Conservation (phyloP, 1,140 invertebrate species). For the Nasonia longicornis region DNA sequence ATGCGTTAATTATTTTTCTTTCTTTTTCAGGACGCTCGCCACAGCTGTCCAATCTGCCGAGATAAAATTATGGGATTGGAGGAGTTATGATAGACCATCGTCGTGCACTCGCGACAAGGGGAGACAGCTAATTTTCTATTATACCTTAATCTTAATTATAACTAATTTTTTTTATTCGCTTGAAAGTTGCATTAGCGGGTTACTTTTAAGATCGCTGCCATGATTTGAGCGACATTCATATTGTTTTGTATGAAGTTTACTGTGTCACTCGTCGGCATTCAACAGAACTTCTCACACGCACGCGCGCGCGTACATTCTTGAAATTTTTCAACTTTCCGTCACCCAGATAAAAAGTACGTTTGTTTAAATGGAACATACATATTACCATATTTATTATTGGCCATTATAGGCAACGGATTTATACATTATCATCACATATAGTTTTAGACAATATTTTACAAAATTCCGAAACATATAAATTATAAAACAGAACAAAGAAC, state of each 20-base stretch:
- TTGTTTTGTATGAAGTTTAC: background rate
- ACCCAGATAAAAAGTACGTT: too few relatives aligned
- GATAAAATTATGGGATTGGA: constrained; percentile 13
- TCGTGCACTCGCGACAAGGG: background rate
- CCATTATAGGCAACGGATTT: too few relatives aligned
- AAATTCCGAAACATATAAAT: too few relatives aligned
- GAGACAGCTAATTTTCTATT: background rate
- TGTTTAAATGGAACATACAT: too few relatives aligned
- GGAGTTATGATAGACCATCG: constrained; percentile 18
- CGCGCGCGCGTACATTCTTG: too few relatives aligned
- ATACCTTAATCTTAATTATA: background rate
- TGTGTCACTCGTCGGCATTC: too few relatives aligned
- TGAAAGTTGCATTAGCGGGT: background rate
- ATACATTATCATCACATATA: too few relatives aligned
- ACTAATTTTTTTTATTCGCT: background rate
- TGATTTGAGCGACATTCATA: background rate
- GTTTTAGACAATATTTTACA: too few relatives aligned
- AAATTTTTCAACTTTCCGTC: too few relatives aligned
- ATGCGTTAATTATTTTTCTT: background rate
- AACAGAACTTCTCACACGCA: background rate
- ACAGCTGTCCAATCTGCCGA: constrained; percentile 15
- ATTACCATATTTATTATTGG: too few relatives aligned
- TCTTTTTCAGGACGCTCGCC: constrained; percentile 1
- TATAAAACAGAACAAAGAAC: too few relatives aligned
- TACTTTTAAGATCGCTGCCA: background rate